Base-by-base conservation (phyloP, 1,140 invertebrate genomes). In the Doryteuthis pealeii region DNA sequence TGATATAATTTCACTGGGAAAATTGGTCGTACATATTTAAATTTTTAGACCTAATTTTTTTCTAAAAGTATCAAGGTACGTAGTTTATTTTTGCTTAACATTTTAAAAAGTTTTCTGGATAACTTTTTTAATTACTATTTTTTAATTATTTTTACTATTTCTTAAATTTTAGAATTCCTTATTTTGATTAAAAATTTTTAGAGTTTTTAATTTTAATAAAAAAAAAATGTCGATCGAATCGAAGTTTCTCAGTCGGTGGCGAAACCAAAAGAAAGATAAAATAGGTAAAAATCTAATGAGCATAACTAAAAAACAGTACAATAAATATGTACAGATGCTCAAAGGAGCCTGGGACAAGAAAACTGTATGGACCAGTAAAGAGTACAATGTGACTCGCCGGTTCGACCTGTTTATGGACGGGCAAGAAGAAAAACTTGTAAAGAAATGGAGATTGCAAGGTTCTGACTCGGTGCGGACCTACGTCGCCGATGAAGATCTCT, bases 281-380 rank as follows among this genome's bases (percentile, higher is more conserved):
- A 22, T 62, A 12, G 54, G 54, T 62, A 62, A 62, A 22, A 62
- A 62, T 62, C 10, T 62, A 22, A 28, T 62, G 18, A 62, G 54
- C 54, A 12, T 62, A 5, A 62, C 54, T 14, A 62, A 62, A 18
- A 28, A 62, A 62, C 54, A 62, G 26, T 62, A 62, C 18, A 62
- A 62, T 28, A 12, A 22, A 62, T 62, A 62, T 18, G 22, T 62
- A 18, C 10, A 5, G 10, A 62, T 62, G 5, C 26, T 62, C 10
- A 62, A 62, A 22, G 54, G 54, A 18, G 54, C 54, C 26, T 62
- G 54, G 54, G 54, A 62, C 54, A 62, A 62, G 54, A 62, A 62
- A 62, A 62, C 54, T 1, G 54, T 18, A n/a, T 62, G 54, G 54
- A 62, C 54, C 6, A 28, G 12, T 22, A 5, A 62, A 62, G 54